phyloP scores from a whole-genome alignment of 2,888 invertebrate genomes.

The Eurytoma californica region DNA sequence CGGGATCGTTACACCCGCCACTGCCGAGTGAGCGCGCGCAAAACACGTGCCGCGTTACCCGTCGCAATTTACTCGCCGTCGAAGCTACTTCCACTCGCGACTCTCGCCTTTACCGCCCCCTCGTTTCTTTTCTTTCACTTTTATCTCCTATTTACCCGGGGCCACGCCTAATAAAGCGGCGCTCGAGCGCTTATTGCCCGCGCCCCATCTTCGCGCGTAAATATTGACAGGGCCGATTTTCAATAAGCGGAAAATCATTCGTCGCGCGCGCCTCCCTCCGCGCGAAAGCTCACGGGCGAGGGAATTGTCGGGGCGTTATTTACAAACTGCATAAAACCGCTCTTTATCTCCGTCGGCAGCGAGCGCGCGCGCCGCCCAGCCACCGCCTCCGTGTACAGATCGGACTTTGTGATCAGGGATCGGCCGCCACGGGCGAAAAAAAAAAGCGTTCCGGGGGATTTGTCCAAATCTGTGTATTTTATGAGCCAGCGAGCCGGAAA shows the following conservation, averaged over 20 bases:
- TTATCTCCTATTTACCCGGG: too few species aligned
- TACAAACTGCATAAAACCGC: slow-evolving; percentile 34
- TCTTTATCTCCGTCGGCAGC: not conserved
- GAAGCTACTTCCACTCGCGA: not conserved
- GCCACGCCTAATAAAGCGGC: not conserved
- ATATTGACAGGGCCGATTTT: slow-evolving; percentile 27
- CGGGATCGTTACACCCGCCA: slow-evolving; percentile 2
- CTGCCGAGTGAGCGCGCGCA: not conserved
- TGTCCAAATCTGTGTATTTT: slow-evolving; percentile 55
- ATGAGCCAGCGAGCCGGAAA: slow-evolving; percentile 53
- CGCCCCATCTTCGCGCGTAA: slow-evolving; percentile 1
- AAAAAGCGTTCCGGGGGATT: slow-evolving; percentile 37
- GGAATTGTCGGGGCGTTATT: slow-evolving; percentile 28
- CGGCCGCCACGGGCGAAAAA: not conserved
- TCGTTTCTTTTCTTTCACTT: not conserved
- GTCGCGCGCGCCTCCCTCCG: not conserved
- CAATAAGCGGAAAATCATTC: slow-evolving; percentile 35
- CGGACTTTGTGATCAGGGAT: slow-evolving; percentile 17
- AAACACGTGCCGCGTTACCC: not conserved
- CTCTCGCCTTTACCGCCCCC: not conserved
- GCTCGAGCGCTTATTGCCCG: not conserved
- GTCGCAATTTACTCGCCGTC: slow-evolving; percentile 14
- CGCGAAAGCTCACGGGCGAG: not conserved
- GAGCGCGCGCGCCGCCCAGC: too few species aligned
- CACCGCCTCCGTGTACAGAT: slow-evolving; percentile 26